These are phyloP conservation scores for Hafferia zeledoni DNA, from an alignment of 2,797 vertebrate species.

Conservation along the genomic window DNA sequence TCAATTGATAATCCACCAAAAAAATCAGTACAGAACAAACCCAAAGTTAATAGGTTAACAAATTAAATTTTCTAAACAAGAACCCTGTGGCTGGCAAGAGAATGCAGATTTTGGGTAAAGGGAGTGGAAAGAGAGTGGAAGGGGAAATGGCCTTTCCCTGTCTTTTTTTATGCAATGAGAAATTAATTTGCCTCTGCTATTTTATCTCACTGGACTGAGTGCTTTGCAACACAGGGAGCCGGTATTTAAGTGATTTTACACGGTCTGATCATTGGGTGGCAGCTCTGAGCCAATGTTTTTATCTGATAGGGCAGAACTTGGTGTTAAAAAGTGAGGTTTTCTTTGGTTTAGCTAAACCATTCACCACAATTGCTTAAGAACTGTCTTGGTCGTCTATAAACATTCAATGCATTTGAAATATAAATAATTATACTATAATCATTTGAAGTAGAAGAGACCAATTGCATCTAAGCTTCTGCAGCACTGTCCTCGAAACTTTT, in stretches of 20 bases:
- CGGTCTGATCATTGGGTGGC: conserved; percentile 51
- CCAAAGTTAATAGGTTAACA: background rate
- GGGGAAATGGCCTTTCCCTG: background rate
- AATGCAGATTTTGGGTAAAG: background rate
- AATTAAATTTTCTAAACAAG: background rate
- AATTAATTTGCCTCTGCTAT: background rate
- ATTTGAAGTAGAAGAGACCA: background rate
- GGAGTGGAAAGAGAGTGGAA: background rate
- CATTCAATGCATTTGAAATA: background rate
- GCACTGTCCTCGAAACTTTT: background rate
- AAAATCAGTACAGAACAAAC: background rate
- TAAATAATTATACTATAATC: background rate
- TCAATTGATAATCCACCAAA: background rate
- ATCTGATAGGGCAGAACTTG: background rate
- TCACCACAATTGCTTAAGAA: background rate
- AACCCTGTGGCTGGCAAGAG: background rate
- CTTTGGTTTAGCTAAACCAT: background rate
- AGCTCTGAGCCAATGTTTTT: conserved; percentile 49
- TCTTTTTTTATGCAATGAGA: background rate
- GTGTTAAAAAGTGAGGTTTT: background rate
- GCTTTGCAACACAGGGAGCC: background rate
- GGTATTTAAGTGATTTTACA: background rate
- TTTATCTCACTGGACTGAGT: background rate
- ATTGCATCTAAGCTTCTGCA: background rate
- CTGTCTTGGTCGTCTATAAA: background rate